Conservation (phyloP, 1,140 invertebrate genomes). For the Cecropterus lyciades region DNA sequence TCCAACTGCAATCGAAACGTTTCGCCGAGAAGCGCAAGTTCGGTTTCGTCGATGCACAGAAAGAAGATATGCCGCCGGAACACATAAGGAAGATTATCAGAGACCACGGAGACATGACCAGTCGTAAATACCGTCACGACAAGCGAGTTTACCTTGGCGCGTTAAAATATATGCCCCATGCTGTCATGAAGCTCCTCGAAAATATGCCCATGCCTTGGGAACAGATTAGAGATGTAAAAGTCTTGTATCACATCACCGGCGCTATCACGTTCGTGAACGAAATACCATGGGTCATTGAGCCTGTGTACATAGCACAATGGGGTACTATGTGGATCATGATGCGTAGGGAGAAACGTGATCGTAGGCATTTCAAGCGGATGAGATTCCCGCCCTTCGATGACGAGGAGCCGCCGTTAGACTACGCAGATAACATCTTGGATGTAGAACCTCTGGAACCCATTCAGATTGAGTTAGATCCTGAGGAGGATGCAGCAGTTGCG, state of each 20-base stretch:
- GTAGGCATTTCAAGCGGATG: slow-evolving; percentile 99
- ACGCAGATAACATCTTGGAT: slow-evolving; percentile 99
- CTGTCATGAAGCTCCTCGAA: slow-evolving; percentile 98
- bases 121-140: slow-evolving; percentile 98
- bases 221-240: slow-evolving; percentile 99
- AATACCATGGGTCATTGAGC: slow-evolving; percentile 99
- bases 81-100: slow-evolving; percentile 99
- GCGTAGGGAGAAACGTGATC: slow-evolving; percentile 98
- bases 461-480: slow-evolving; percentile 98
- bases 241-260: slow-evolving; percentile 98
- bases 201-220: slow-evolving; percentile 99
- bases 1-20: slow-evolving; percentile 98
- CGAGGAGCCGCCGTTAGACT: slow-evolving; percentile 99
- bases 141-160: slow-evolving; percentile 99
- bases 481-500: slow-evolving; percentile 96
- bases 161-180: slow-evolving; percentile 99
- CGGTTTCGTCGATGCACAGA: slow-evolving; percentile 99
- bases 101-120: slow-evolving; percentile 99
- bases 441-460: slow-evolving; percentile 99
- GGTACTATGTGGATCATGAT: slow-evolving; percentile 99
- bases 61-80: slow-evolving; percentile 99
- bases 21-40: slow-evolving; percentile 99
- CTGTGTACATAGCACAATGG: slow-evolving; percentile 99
- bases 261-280: slow-evolving; percentile 99
- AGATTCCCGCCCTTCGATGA: slow-evolving; percentile 99